phyloP scores from a whole-genome alignment of 1,140 invertebrate genomes.

The Carposina sasakii region DNA sequence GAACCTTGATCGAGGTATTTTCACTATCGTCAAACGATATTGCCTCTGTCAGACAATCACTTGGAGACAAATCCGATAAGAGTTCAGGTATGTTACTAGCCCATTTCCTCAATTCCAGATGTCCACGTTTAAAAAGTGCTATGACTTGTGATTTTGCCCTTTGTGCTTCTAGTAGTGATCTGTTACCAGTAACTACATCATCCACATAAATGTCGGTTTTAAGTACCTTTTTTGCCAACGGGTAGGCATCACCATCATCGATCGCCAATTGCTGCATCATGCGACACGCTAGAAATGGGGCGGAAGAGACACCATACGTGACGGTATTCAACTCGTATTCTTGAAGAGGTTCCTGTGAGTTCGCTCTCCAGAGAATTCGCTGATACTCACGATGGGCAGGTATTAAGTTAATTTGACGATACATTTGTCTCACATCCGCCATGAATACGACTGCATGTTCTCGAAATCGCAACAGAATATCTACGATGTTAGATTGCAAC shows the following conservation, averaged over 20 bases:
- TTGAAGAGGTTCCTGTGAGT: constrained; percentile 23
- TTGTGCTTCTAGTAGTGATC: constrained; percentile 19
- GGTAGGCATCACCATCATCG: constrained; percentile 30
- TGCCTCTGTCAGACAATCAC: constrained; percentile 28
- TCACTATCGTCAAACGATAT: constrained; percentile 19
- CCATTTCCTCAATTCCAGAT: constrained; percentile 41
- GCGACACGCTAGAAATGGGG: constrained; percentile 46
- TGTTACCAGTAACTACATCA: constrained; percentile 35
- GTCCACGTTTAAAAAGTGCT: constrained; percentile 24
- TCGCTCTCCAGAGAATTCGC: constrained; percentile 54
- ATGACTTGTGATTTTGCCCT: constrained; percentile 29
- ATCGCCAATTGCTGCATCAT: constrained; percentile 34
- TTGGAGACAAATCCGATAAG: constrained; percentile 16
- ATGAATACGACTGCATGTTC: constrained; percentile 11
- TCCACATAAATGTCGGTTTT: constrained; percentile 47
- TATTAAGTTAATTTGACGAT: neutral
- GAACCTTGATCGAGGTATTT: no score
- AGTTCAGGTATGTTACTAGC: constrained; percentile 30
- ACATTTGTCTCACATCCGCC: constrained; percentile 16
- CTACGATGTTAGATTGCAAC: constrained; percentile 13
- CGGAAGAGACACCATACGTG: constrained; percentile 54
- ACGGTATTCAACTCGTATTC: constrained; percentile 47
- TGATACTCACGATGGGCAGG: constrained; percentile 40
- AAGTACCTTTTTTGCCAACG: constrained; percentile 29
- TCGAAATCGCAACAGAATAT: constrained; percentile 14